These are phyloP conservation scores for Rhodophaea formosa DNA, from an alignment of 2,888 invertebrate genomes.

Conservation along the genomic window DNA sequence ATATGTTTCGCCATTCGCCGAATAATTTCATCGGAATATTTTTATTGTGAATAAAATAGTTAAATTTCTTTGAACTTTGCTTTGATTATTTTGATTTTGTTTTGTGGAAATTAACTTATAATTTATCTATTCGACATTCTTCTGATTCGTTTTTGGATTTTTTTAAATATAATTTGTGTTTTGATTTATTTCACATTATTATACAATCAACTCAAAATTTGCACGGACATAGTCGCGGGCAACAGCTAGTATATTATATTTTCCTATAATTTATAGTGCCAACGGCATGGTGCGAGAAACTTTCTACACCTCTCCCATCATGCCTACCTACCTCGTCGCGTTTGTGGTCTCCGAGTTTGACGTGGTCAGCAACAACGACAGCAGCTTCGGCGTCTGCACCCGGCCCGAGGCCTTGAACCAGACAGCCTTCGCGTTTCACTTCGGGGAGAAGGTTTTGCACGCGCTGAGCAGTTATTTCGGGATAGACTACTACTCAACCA, in stretches of 20 bases:
- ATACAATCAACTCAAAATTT: too few species aligned
- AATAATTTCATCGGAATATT: too few species aligned
- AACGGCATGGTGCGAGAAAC: constrained; percentile 84
- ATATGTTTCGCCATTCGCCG: too few species aligned
- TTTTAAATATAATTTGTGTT: too few species aligned
- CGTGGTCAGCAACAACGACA: constrained; percentile 45
- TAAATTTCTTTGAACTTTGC: too few species aligned
- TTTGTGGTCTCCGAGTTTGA: constrained; percentile 89
- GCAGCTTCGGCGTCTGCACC: constrained; percentile 83
- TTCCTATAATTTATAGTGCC: constrained; percentile 41
- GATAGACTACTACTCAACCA: constrained; percentile 69
- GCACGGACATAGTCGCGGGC: too few species aligned
- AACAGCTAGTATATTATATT: too few species aligned
- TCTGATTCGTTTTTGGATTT: neutral
- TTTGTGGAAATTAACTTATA: too few species aligned
- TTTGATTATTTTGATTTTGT: too few species aligned
- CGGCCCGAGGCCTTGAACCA: constrained; percentile 85
- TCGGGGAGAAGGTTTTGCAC: constrained; percentile 77
- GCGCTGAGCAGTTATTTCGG: constrained; percentile 81
- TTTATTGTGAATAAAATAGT: too few species aligned
- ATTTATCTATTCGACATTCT: too few species aligned
- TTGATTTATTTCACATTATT: too few species aligned
- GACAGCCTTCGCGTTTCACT: constrained; percentile 83
- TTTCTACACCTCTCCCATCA: constrained; percentile 82
- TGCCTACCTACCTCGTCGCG: constrained; percentile 93